phyloP scores from a whole-genome alignment of 2,113 vertebrate genomes.

The Lophotis ruficrista region DNA sequence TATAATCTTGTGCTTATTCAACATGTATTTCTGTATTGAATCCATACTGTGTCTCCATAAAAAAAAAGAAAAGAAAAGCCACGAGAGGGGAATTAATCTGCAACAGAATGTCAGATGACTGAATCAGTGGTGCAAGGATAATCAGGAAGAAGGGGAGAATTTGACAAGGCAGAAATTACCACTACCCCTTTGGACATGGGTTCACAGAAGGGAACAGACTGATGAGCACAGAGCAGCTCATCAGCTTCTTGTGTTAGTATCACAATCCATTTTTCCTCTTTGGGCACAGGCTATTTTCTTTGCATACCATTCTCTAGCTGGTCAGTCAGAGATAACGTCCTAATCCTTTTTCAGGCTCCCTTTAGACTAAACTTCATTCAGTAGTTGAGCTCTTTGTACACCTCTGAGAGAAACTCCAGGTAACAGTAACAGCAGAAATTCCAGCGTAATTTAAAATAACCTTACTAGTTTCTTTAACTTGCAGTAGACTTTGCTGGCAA shows the following conservation, averaged over 20 bases:
- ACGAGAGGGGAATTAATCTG: not conserved
- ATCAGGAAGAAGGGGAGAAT: slow-evolving; percentile 28
- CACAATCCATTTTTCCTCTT: not conserved
- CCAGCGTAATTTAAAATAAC: not conserved
- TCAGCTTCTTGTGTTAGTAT: not conserved
- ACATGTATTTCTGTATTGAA: not conserved
- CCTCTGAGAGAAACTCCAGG: not conserved
- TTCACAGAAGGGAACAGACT: slow-evolving; percentile 22
- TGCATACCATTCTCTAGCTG: not conserved
- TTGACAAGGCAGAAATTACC: slow-evolving; percentile 47
- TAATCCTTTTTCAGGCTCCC: not conserved
- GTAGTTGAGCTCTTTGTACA: not conserved
- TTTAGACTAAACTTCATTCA: not conserved
- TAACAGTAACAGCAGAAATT: not conserved
- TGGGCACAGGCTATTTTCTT: not conserved
- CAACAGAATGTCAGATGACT: slow-evolving; percentile 28
- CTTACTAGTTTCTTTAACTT: not conserved
- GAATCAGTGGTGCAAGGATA: slow-evolving; percentile 32
- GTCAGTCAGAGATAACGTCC: not conserved
- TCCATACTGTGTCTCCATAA: not conserved
- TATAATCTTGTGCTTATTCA: not conserved
- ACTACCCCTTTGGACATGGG: not conserved
- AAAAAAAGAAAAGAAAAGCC: not conserved
- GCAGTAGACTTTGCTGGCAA: not conserved
- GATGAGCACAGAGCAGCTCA: not conserved